These are phyloP conservation scores for Trididemnum nubilum DNA, from an alignment of 23 tunicate genomes.

Conservation along the genomic window DNA sequence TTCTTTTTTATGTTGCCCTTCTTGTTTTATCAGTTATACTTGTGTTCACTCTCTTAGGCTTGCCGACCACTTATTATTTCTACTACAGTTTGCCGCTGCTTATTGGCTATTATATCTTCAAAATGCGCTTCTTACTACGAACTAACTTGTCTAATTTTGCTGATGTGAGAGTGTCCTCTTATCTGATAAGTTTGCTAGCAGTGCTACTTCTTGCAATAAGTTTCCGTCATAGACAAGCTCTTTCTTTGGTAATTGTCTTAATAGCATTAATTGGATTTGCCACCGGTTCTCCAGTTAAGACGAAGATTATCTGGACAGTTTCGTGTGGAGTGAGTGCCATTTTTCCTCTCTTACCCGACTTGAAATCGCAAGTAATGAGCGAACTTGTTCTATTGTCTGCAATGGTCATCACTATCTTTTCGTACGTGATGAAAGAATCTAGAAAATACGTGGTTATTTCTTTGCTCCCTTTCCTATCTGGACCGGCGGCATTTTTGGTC, in stretches of 20 bases:
- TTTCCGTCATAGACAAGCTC: not conserved
- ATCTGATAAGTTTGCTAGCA: not conserved
- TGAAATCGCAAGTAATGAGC: not conserved
- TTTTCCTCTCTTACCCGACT: not conserved
- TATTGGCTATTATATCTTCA: not conserved
- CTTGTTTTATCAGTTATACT: not conserved
- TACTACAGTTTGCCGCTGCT: not conserved
- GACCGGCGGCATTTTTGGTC: not conserved
- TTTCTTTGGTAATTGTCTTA: not conserved
- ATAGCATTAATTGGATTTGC: not conserved
- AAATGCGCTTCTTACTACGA: not conserved
- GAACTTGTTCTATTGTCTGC: not conserved
- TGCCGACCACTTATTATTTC: not conserved
- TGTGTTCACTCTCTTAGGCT: not conserved
- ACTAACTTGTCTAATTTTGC: not conserved
- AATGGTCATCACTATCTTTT: not conserved
- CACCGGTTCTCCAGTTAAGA: not conserved
- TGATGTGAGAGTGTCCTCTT: not conserved
- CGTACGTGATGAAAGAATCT: not conserved
- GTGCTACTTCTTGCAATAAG: not conserved
- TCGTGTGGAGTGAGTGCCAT: not conserved
- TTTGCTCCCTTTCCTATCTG: not conserved
- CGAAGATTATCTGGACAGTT: not conserved
- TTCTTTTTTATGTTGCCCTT: not conserved
- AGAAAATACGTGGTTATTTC: conserved; percentile 1